Conservation (phyloP, 2,113 vertebrate species). For the Alethe diademata region DNA sequence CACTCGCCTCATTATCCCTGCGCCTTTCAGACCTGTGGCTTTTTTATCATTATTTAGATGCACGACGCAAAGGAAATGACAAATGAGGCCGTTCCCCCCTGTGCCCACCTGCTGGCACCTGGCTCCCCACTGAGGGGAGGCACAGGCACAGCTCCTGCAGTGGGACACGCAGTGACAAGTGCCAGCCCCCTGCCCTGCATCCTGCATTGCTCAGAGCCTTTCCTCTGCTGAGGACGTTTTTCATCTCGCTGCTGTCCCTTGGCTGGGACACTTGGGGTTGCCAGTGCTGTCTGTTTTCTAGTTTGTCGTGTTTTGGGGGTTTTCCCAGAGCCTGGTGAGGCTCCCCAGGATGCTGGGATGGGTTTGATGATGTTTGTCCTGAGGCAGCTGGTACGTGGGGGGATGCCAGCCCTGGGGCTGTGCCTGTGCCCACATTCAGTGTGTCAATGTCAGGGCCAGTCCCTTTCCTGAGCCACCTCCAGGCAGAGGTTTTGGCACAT, state of each 20-base stretch:
- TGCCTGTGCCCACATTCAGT: neutral
- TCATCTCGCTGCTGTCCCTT: neutral
- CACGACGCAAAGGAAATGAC: neutral
- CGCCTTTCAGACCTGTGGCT: neutral
- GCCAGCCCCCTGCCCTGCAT: neutral
- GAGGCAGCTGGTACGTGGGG: neutral
- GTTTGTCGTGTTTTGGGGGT: rapidly evolving
- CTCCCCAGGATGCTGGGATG: neutral
- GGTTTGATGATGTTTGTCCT: neutral
- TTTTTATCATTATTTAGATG: neutral
- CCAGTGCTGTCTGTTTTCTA: rapidly evolving
- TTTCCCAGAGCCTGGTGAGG: neutral
- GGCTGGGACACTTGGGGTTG: neutral
- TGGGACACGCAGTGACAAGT: neutral
- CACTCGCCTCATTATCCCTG: neutral
- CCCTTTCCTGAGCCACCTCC: neutral
- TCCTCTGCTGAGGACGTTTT: neutral
- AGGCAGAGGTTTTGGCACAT: neutral
- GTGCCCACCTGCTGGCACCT: neutral
- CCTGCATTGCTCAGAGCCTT: neutral
- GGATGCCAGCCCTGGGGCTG: neutral
- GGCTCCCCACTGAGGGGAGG: neutral
- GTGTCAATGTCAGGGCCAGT: rapidly evolving
- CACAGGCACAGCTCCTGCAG: neutral
- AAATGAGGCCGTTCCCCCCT: neutral